These are phyloP conservation scores for Parasteatoda lunata DNA, from an alignment of 2,888 invertebrate genomes.

Conservation along the genomic window DNA sequence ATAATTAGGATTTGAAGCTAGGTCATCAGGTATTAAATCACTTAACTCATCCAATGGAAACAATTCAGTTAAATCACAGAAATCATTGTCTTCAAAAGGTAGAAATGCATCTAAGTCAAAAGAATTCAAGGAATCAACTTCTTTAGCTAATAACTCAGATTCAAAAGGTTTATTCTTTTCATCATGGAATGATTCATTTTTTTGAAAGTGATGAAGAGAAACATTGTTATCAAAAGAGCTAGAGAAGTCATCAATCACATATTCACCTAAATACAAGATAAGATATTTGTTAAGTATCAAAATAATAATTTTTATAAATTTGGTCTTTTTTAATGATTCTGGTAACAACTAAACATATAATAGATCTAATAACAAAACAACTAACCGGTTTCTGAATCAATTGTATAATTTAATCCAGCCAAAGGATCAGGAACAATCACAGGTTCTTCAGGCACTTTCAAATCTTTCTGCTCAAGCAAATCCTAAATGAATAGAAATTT, in stretches of 20 bases:
- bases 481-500: background rate
- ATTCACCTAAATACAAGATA: slow-evolving; percentile 50
- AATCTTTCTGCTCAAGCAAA: slow-evolving; percentile 10
- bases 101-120: slow-evolving; percentile 46
- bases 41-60: slow-evolving; percentile 34
- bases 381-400: slow-evolving; percentile 91
- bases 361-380: slow-evolving; percentile 69
- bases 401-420: slow-evolving; percentile 72
- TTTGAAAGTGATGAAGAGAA: slow-evolving; percentile 4
- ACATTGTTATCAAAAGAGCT: background rate
- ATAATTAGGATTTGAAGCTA: slow-evolving; percentile 43
- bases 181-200: slow-evolving; percentile 23
- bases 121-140: slow-evolving; percentile 22
- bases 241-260: slow-evolving; percentile 39
- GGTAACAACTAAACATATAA: background rate
- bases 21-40: slow-evolving; percentile 22
- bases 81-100: slow-evolving; percentile 34
- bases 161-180: slow-evolving; percentile 25
- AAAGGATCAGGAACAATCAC: slow-evolving; percentile 34
- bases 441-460: slow-evolving; percentile 15
- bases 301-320: background rate
- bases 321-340: background rate
- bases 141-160: slow-evolving; percentile 12
- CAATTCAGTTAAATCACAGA: slow-evolving; percentile 33
- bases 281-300: background rate